Conservation (phyloP, 2,113 vertebrate genomes). For the Alectura lathami region DNA sequence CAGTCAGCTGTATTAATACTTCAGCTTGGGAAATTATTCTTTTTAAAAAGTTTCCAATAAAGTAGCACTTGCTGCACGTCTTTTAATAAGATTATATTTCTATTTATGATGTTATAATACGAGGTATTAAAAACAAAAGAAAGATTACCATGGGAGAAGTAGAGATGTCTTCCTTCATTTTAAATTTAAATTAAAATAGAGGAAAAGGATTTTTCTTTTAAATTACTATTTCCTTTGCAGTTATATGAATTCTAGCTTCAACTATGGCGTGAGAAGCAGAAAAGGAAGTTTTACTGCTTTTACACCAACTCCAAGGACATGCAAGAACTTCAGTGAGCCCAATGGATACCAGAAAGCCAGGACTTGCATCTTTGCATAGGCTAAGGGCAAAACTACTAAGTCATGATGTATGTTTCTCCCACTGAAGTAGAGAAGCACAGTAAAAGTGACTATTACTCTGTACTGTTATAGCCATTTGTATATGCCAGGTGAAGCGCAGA, state of each 20-base stretch:
- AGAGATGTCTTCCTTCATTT: constrained; percentile 48
- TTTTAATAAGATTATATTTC: constrained; percentile 61
- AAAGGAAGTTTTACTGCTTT: not conserved
- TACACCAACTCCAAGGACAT: not conserved
- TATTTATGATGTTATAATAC: constrained; percentile 54
- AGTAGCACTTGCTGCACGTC: constrained; percentile 17
- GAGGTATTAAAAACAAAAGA: constrained; percentile 65
- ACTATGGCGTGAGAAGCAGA: not conserved
- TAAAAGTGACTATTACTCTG: not conserved
- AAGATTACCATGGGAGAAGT: constrained; percentile 3
- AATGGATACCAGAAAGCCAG: not conserved
- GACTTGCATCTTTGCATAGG: not conserved
- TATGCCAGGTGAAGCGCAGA: not conserved
- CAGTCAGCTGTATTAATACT: constrained; percentile 50
- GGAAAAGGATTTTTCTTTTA: constrained; percentile 53
- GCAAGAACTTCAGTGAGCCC: not conserved
- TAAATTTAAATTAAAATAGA: constrained; percentile 61
- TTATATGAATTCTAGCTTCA: not conserved
- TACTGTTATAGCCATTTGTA: not conserved
- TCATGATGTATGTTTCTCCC: not conserved
- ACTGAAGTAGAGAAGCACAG: not conserved
- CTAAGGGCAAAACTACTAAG: not conserved
- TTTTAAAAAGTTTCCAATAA: constrained; percentile 44
- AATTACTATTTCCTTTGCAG: constrained; percentile 48
- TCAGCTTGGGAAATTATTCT: constrained; percentile 45